These are phyloP conservation scores for Drosophila maculinotata DNA, from an alignment of 2,888 invertebrate species.

Conservation along the genomic window DNA sequence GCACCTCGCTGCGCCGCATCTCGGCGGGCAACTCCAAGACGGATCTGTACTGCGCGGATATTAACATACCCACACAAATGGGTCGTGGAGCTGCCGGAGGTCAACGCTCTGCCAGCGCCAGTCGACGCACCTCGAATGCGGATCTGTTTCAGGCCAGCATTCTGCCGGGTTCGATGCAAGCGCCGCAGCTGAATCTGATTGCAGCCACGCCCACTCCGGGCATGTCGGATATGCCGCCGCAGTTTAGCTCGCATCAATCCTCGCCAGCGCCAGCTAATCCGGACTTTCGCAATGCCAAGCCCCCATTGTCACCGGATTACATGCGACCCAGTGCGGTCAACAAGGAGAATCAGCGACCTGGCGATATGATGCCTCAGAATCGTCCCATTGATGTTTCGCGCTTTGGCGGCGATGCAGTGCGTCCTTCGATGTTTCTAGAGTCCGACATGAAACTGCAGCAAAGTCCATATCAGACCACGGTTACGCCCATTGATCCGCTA, in stretches of 20 bases:
- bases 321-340: conserved; percentile 80
- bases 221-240: conserved; percentile 53
- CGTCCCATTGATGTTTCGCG: conserved; percentile 82
- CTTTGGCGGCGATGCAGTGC: conserved; percentile 70
- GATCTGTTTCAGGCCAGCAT: conserved; percentile 76
- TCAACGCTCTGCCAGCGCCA: conserved; percentile 77
- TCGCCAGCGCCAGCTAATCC: conserved; percentile 61
- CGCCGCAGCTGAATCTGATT: conserved; percentile 76
- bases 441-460: conserved; percentile 51
- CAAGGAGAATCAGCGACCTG: conserved; percentile 61
- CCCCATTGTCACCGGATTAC: conserved; percentile 78
- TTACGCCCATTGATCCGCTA: conserved; percentile 60
- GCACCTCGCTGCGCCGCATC: conserved; percentile 82
- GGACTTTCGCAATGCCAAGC: conserved; percentile 78
- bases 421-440: conserved; percentile 59
- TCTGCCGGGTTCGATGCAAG: conserved; percentile 54
- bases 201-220: conserved; percentile 80
- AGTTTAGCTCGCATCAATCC: conserved; percentile 62
- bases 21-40: conserved; percentile 83
- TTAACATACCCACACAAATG: conserved; percentile 75
- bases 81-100: conserved; percentile 46
- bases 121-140: conserved; percentile 81
- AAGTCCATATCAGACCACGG: conserved; percentile 66
- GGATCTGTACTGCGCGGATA: conserved; percentile 84
- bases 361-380: conserved; percentile 76